phyloP scores from a whole-genome alignment of 2,888 invertebrate species.

The Drosophila subquinaria region DNA sequence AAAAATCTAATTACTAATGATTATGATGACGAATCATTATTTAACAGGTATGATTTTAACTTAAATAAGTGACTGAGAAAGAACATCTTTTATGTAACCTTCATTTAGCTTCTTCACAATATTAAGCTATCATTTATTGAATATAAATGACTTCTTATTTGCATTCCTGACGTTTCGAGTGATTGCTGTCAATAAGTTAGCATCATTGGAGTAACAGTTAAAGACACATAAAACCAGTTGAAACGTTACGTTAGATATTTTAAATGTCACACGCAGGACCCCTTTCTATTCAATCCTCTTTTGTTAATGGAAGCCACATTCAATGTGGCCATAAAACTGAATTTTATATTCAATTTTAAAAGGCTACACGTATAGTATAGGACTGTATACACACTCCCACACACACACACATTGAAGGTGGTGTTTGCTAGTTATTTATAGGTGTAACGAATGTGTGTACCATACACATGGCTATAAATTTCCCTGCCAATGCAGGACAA shows the following conservation, averaged over 20 bases:
- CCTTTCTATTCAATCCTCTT: neutral
- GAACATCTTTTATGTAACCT: too few species aligned
- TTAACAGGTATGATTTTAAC: too few species aligned
- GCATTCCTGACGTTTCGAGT: neutral
- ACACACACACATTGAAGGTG: neutral
- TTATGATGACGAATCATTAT: too few species aligned
- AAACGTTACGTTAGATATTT: conserved; percentile 28
- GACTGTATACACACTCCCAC: conserved; percentile 7
- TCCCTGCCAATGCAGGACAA: conserved; percentile 47
- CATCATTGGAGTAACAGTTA: conserved; percentile 4
- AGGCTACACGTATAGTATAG: conserved; percentile 9
- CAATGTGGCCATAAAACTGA: conserved; percentile 32
- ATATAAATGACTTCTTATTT: too few species aligned
- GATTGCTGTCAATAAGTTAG: conserved; percentile 23
- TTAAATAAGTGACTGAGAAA: too few species aligned
- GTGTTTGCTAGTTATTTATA: conserved; percentile 39
- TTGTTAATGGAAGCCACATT: conserved; percentile 28
- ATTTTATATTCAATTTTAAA: conserved; percentile 52
- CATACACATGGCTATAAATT: conserved; percentile 52
- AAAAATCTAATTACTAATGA: too few species aligned
- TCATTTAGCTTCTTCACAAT: too few species aligned
- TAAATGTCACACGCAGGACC: conserved; percentile 40
- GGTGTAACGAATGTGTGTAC: conserved; percentile 11
- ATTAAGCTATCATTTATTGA: too few species aligned
- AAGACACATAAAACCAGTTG: conserved; percentile 13